A percentile compares a stretch with the other conserved stretches of the same genome.
Evolutionary conservation across 2,888 invertebrate genomes (phyloP).

Genomic region (Lutraria lutraria): DNA sequence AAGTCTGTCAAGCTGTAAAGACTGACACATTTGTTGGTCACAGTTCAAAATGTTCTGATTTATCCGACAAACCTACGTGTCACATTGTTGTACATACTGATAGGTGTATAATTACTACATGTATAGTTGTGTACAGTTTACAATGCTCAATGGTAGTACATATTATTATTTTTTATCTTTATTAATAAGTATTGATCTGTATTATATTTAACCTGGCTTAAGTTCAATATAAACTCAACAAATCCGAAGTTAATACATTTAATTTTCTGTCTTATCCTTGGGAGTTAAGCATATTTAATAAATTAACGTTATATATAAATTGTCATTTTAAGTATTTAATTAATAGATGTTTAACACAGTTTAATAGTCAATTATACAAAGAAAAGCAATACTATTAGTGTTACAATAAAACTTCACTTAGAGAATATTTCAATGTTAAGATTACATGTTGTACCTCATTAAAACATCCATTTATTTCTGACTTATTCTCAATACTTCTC

Average conservation of each 20-base stretch:
- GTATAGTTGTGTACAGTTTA: background rate
- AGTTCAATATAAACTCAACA: background rate
- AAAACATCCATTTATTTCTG: too few species aligned
- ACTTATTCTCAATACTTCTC: too few species aligned
- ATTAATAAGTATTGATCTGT: conserved; percentile 12
- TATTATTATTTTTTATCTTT: background rate
- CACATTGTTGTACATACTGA: background rate
- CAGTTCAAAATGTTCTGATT: background rate
- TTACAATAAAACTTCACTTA: too few species aligned
- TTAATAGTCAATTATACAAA: too few species aligned
- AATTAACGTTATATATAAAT: background rate
- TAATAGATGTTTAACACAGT: background rate
- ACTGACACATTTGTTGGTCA: conserved; percentile 11
- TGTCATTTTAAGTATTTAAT: too few species aligned
- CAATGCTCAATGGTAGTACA: background rate
- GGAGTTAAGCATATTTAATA: background rate
- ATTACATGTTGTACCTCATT: too few species aligned
- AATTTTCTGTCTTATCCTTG: background rate
- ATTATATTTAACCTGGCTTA: background rate
- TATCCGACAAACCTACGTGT: background rate
- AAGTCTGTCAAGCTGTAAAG: conserved; percentile 3
- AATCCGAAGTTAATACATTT: background rate
- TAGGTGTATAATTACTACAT: background rate
- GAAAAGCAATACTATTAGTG: too few species aligned
- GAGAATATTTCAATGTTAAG: too few species aligned